phyloP scores from a whole-genome alignment of 2,888 invertebrate genomes.

The Agrotis puta region DNA sequence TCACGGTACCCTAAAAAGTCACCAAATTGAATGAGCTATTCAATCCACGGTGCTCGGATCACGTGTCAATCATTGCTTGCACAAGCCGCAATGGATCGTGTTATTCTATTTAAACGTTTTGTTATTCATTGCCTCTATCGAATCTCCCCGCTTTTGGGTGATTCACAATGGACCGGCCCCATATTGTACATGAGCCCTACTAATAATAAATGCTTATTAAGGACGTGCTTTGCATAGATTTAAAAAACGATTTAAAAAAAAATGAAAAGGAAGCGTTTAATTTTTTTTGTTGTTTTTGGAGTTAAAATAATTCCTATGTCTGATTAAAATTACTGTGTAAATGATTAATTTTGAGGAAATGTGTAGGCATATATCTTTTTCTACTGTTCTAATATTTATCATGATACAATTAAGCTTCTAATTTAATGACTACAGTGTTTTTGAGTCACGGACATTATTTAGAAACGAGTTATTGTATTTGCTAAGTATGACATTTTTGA shows the following conservation, averaged over 20 bases:
- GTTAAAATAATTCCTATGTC: conserved; percentile 42
- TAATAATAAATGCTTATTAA: conserved; percentile 73
- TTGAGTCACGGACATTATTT: not conserved
- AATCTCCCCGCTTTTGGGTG: conserved; percentile 78
- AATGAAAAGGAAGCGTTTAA: conserved; percentile 19
- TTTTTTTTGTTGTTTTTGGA: conserved; percentile 13
- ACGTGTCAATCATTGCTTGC: conserved; percentile 89
- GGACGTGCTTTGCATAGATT: conserved; percentile 61
- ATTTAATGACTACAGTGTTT: not conserved
- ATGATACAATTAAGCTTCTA: not conserved
- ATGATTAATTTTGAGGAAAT: not conserved
- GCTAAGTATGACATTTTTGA: not conserved
- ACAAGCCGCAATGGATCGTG: conserved; percentile 83
- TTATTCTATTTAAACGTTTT: conserved; percentile 86
- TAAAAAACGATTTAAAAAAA: conserved; percentile 35
- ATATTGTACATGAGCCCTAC: conserved; percentile 77
- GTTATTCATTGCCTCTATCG: conserved; percentile 89
- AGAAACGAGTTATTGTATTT: not conserved
- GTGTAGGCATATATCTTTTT: not conserved
- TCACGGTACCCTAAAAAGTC: conserved; percentile 60
- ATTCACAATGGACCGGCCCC: conserved; percentile 76
- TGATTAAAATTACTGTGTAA: not conserved
- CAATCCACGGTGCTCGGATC: conserved; percentile 82
- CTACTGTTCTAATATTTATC: not conserved
- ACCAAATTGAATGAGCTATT: conserved; percentile 79